A percentile compares a stretch with the other conserved stretches of the same genome.
phyloP scores from a whole-genome alignment of 2,888 invertebrate genomes.

The Metellina segmentata region DNA sequence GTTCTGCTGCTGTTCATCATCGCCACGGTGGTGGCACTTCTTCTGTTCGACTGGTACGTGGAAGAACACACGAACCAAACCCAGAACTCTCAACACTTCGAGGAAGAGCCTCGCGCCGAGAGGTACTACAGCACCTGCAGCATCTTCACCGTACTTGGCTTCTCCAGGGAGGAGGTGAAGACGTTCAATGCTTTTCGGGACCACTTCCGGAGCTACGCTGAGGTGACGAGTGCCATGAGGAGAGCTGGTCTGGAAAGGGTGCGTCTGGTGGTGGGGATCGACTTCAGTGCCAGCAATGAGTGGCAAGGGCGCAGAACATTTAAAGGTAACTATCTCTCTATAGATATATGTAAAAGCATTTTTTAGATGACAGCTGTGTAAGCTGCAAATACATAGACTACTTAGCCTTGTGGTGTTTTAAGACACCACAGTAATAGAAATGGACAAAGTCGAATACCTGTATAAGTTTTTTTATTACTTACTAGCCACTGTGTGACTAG shows the following conservation, averaged over 20 bases:
- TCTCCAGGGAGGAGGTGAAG: constrained; percentile 65
- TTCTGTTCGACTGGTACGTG: constrained; percentile 72
- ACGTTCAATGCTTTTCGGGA: constrained; percentile 78
- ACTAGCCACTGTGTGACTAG: too few species aligned
- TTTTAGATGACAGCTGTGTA: too few species aligned
- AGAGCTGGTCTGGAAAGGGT: constrained; percentile 82
- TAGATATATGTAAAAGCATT: too few species aligned
- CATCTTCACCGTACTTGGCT: constrained; percentile 73
- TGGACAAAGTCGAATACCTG: too few species aligned
- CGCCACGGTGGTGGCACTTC: constrained; percentile 69
- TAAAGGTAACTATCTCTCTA: constrained; percentile 45
- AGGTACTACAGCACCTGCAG: constrained; percentile 66
- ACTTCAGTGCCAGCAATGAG: constrained; percentile 83
- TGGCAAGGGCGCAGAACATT: constrained; percentile 82
- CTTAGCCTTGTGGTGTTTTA: too few species aligned
- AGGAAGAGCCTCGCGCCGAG: constrained; percentile 54
- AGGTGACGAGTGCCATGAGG: constrained; percentile 81
- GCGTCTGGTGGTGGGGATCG: constrained; percentile 83
- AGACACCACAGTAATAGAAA: too few species aligned
- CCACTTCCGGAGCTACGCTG: constrained; percentile 79
- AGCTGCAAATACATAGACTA: too few species aligned
- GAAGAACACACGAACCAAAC: constrained; percentile 37
- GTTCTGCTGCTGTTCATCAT: constrained; percentile 64
- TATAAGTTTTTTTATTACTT: too few species aligned
- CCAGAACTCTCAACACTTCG: constrained; percentile 27